phyloP scores from a whole-genome alignment of 2,888 invertebrate species.

The Leptopilina myrica region DNA sequence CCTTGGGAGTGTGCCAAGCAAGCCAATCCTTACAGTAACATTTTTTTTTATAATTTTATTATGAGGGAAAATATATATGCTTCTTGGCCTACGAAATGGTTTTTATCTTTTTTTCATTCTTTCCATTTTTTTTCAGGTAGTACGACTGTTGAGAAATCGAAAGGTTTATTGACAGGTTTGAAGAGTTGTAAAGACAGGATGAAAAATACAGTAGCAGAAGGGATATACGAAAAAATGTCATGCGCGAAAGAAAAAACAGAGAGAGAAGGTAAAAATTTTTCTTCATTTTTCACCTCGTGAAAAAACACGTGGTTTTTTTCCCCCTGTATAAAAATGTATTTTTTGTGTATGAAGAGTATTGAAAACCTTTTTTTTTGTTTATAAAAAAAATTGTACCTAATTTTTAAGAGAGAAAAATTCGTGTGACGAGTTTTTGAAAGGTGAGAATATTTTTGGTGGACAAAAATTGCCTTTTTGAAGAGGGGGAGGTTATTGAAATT shows the following conservation, averaged over 20 bases:
- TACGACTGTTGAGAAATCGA: constrained; percentile 8
- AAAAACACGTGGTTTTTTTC: neutral
- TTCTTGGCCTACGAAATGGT: constrained; percentile 52
- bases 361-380: too few species aligned
- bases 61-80: constrained; percentile 36
- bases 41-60: constrained; percentile 34
- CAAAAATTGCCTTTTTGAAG: neutral
- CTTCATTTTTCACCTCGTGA: too few species aligned
- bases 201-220: constrained; percentile 19
- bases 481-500: neutral
- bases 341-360: too few species aligned
- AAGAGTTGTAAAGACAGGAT: constrained; percentile 36
- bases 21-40: constrained; percentile 32
- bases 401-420: too few species aligned
- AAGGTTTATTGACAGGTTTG: constrained; percentile 35
- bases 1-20: constrained; percentile 13
- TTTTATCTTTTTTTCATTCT: constrained; percentile 47
- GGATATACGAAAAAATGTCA: neutral
- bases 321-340: too few species aligned
- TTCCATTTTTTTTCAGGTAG: constrained; percentile 2
- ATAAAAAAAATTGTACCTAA: too few species aligned
- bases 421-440: too few species aligned
- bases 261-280: neutral
- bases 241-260: neutral
- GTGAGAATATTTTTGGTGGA: neutral